Evolutionary conservation across 2,888 invertebrate species (phyloP), one percentile per base, ranked within the genome.

Genomic region (Epinotia ramella): DNA sequence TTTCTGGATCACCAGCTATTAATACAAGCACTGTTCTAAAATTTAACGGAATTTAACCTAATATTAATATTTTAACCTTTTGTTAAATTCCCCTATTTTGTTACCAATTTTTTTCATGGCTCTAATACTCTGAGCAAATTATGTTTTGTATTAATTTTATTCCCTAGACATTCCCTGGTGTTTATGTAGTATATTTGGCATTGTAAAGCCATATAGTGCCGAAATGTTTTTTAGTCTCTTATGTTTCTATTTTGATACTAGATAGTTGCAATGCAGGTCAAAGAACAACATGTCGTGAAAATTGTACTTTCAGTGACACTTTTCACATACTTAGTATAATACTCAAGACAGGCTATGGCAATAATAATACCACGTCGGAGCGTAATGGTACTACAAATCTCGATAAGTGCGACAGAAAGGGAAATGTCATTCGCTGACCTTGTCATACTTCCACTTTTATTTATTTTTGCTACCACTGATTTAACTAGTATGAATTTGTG

Each of bases 111-210:
- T 49, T 44, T 49, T 59, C 24, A 33, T 60, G 33, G 60, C 64
- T 44, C 33, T 12, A 20, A 11, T 24, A 60, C 11, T 9, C n/a
- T 62, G 70, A 33, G 70, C 63, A 53, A 63, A 71, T 18, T 71
- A 20, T 63, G 68, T 49, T 77, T 76, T 73, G 67, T 49, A 62
- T 68, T 70, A 56, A 69, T 69, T 63, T 73, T 68, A 70, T 77
- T 69, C 73, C 77, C 76, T 68, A 77, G 70, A 79, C 79, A 79
- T 79, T 79, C 79, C 79, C 76, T 70, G 49, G 65, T 44, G 44
- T 76, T 67, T 33, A 66, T 62, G 65, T 75, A 53, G 65, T 28
- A 62, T 46, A 65, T 71, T 72, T 63, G 71, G 56, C 66, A 18
- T 40, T 28, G 40, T 28, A 24, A 28, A 57, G 18, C 53, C 66